phyloP scores from a whole-genome alignment of 1,140 invertebrate species.

The Caenorhabditis latens region DNA sequence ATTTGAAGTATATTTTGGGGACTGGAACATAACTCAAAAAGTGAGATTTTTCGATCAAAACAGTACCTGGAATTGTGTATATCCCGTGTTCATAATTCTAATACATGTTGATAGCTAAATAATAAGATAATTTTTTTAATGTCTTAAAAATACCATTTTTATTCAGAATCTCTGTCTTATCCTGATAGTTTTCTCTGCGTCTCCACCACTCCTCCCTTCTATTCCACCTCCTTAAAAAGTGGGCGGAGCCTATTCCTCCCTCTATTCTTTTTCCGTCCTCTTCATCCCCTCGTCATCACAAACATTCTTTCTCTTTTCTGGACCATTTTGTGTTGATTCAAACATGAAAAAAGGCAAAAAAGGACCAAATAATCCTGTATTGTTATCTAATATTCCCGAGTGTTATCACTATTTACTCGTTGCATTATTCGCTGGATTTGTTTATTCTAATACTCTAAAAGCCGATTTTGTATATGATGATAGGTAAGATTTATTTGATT shows the following conservation, averaged over 20 bases:
- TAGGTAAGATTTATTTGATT: slow-evolving; percentile 2
- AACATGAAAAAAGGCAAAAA: slow-evolving; percentile 26
- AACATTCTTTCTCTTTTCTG: slow-evolving; percentile 18
- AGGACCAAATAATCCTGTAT: neutral
- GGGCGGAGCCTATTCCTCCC: slow-evolving; percentile 1
- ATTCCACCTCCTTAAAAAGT: neutral
- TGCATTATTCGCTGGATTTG: neutral
- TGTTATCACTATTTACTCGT: slow-evolving; percentile 40
- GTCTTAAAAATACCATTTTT: neutral
- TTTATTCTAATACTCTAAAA: slow-evolving; percentile 6
- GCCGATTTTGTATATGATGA: slow-evolving; percentile 41
- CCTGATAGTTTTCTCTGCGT: neutral
- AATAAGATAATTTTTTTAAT: no score
- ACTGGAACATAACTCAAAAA: no score
- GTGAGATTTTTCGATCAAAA: no score
- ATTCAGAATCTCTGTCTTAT: neutral
- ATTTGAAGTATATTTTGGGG: no score
- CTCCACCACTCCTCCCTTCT: neutral
- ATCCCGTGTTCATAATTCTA: no score
- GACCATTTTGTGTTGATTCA: neutral
- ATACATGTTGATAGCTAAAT: no score
- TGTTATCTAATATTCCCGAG: neutral
- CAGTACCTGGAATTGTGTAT: no score
- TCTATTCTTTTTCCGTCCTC: neutral
- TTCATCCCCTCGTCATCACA: neutral